A percentile compares a stretch with the other conserved stretches of the same genome.
phyloP scores from a whole-genome alignment of 2,888 invertebrate genomes.

The Leucania comma region DNA sequence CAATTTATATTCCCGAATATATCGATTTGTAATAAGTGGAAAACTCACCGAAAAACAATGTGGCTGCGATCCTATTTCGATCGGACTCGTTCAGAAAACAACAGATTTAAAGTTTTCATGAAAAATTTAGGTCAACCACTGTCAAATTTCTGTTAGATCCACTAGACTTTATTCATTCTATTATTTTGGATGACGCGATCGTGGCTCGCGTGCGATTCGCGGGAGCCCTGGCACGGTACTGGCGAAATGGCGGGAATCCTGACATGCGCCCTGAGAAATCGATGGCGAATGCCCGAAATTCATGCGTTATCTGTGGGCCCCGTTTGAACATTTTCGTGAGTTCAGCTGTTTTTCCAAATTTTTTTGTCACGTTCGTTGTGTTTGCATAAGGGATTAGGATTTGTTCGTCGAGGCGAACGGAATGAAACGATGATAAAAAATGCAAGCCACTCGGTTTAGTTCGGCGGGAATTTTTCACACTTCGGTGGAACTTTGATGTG shows the following conservation, averaged over 20 bases:
- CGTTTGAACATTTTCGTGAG: constrained; percentile 48
- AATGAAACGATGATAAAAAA: constrained; percentile 50
- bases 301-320: constrained; percentile 54
- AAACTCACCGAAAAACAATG: constrained; percentile 69
- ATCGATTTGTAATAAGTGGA: constrained; percentile 70
- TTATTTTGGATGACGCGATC: constrained; percentile 61
- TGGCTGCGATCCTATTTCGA: constrained; percentile 16
- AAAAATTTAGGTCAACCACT: constrained; percentile 33
- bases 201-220: constrained; percentile 60
- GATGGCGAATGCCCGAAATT: constrained; percentile 76
- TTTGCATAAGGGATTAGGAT: constrained; percentile 59
- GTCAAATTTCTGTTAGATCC: constrained; percentile 51
- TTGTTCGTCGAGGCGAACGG: constrained; percentile 41
- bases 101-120: constrained; percentile 9
- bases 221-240: constrained; percentile 73
- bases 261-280: constrained; percentile 89
- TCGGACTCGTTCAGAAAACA: neutral
- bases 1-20: constrained; percentile 68
- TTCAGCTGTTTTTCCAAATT: constrained; percentile 55
- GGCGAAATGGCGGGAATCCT: constrained; percentile 76
- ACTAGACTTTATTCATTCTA: constrained; percentile 57
- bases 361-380: constrained; percentile 45
- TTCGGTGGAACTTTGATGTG: constrained; percentile 34
- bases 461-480: constrained; percentile 43
- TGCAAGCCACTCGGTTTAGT: constrained; percentile 25